Conservation (phyloP, 1,140 invertebrate species). For the Adoxophyes honmai region DNA sequence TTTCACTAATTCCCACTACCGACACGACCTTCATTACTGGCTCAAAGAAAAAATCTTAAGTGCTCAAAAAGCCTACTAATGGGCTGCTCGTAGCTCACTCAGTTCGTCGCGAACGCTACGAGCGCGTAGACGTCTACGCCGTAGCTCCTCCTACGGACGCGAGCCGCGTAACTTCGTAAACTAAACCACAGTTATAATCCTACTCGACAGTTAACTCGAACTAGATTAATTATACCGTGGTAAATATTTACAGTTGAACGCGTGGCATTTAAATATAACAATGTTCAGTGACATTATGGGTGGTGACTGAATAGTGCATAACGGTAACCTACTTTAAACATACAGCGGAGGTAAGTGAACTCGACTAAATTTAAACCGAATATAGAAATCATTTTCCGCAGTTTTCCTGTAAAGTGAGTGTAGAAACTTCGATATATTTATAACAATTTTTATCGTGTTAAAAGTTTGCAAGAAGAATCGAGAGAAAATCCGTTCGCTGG, state of each 20-base stretch:
- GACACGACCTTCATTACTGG: slow-evolving; percentile 28
- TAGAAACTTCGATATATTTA: too few relatives aligned
- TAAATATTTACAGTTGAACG: slow-evolving; percentile 6
- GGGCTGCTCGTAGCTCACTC: slow-evolving; percentile 31
- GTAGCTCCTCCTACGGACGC: slow-evolving; percentile 25
- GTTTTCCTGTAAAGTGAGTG: too few relatives aligned
- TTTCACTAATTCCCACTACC: slow-evolving; percentile 14
- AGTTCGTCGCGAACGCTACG: slow-evolving; percentile 44
- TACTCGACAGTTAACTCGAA: not conserved
- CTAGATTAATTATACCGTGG: not conserved
- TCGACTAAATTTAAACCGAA: slow-evolving; percentile 31
- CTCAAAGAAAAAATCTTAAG: slow-evolving; percentile 37
- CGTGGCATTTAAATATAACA: slow-evolving; percentile 21
- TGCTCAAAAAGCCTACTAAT: slow-evolving; percentile 39
- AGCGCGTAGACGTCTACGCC: slow-evolving; percentile 40
- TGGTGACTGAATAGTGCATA: slow-evolving; percentile 45
- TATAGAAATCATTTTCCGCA: too few relatives aligned
- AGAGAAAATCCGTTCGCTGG: not conserved
- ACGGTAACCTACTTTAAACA: slow-evolving; percentile 52
- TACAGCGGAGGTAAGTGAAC: slow-evolving; percentile 53
- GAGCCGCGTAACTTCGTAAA: slow-evolving; percentile 20
- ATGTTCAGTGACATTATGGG: slow-evolving; percentile 33
- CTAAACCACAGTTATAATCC: not conserved
- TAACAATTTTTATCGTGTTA: not conserved
- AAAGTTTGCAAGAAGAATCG: not conserved